Base-by-base conservation (phyloP, 1,140 invertebrate species). In the Diachasmimorpha longicaudata region DNA sequence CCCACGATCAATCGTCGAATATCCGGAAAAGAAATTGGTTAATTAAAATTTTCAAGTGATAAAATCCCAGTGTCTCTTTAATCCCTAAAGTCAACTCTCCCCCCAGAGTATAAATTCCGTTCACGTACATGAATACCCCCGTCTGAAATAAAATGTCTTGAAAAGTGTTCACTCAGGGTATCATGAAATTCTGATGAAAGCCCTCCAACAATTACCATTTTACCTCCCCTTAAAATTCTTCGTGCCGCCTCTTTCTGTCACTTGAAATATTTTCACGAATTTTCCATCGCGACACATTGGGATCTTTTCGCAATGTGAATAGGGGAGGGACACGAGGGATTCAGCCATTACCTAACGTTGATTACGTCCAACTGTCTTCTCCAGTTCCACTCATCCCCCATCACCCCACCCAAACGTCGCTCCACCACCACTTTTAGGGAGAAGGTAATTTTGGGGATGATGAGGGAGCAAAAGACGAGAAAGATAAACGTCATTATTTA, bases 311-410 rank as follows among this genome's bases (percentile, higher is more conserved):
- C 44, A 16, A 52, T 52, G 48, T 16, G 48, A 42, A 42, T 42
- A n/a, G n/a, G n/a, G 39, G 39, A 42, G 19, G 48, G 48, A 52
- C 72, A 72, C 52, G 70, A 19, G 58, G 55, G 66, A 39, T 42
- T 37, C 37, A 42, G 46, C 77, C 77, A 72, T 79, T 79, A 79
- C 72, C 36, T 71, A 52, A 19, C 74, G 70, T 71, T 76, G 78
- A 79, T 79, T 77, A 79, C 78, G 71, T 78, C 46, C 66, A 39
- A 48, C 73, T 69, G 63, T 75, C 73, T 75, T 39, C 66, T 52
- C 44, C 73, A 68, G 63, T 46, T 4, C 42, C 19, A 36, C 72
- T 11, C 71, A 55, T 55, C 37, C 9, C 52, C 13, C 16, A 4
- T 3, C 23, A 48, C 13, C 55, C 55, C n/a, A n/a, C 14, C 71